Evolutionary conservation across 2,797 vertebrate genomes (phyloP), one percentile per base, ranked within the genome.

Genomic region (Arremon brunneinucha): DNA sequence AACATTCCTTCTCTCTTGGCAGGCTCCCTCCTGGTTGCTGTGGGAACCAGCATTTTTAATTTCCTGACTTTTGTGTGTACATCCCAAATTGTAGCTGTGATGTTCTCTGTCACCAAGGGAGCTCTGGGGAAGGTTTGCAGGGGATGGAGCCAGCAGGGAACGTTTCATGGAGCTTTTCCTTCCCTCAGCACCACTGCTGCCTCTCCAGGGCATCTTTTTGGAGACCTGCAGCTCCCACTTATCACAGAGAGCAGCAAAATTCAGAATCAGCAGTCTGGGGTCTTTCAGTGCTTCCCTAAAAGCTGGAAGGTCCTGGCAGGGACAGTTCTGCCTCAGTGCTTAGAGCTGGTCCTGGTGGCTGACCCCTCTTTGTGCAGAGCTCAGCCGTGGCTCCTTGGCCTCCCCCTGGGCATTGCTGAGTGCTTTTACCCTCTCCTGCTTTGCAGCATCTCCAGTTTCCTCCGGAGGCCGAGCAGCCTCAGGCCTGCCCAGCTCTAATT

Each of bases 31-130:
- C 76, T 72, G 84, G 95, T 97, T 96, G 95, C 96, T 96, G 95
- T 86, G 96, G 94, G 96, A 95, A 96, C 94, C 57, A 81, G 87
- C 82, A 89, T 81, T 72, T 95, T 91, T 89, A 90, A 96, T 96
- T 95, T 94, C 87, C 94, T 87, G 92, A 87, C 55, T 94, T 75
- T 93, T 50, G 43, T 95, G 87, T 87, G 82, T 55, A 59, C 87
- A 91, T 81, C 82, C 94, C 81, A 39, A 94, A 89, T 39, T 47
- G 87, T 72, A 43, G 34, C 87, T 95, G 89, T 83, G 92, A 71
- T 92, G 84, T 91, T 15, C 57, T 50, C 78, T 85, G 93, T 91
- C 93, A 65, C 89, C 34, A 4, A 83, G 87, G 92, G 47, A 59
- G 87, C 94, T 92, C 43, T 75, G 92, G 90, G 81, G 5, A 15